These are phyloP conservation scores for Nowickia ferox DNA, from an alignment of 2,888 invertebrate species.

Conservation along the genomic window DNA sequence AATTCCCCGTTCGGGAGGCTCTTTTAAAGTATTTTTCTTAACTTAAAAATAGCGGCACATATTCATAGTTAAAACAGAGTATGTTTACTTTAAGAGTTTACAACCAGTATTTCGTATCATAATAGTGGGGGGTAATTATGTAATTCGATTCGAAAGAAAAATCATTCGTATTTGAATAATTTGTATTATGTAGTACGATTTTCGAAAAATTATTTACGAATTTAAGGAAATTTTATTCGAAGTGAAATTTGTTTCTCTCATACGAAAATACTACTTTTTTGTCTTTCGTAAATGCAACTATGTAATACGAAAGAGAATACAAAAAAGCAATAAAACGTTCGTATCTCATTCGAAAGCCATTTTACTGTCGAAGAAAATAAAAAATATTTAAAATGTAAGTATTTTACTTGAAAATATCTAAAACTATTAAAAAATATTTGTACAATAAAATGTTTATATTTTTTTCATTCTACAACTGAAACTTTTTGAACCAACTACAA, in stretches of 20 bases:
- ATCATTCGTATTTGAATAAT: not conserved
- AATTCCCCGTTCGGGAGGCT: constrained; percentile 81
- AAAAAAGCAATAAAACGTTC: not conserved
- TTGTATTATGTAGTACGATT: not conserved
- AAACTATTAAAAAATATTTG: not conserved
- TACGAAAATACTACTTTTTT: too few relatives aligned
- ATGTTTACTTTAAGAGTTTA: too few relatives aligned
- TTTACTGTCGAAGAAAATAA: not conserved
- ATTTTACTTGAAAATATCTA: not conserved
- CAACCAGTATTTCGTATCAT: too few relatives aligned
- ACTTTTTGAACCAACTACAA: too few relatives aligned
- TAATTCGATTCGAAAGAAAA: not conserved
- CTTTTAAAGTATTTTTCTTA: too few relatives aligned
- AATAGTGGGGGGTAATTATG: not conserved
- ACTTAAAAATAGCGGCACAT: too few relatives aligned
- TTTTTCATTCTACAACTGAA: too few relatives aligned
- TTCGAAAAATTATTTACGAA: not conserved
- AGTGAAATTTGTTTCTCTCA: not conserved
- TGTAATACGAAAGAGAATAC: not conserved
- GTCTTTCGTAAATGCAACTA: too few relatives aligned
- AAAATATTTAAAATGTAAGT: not conserved
- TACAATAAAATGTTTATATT: not conserved
- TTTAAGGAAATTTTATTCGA: not conserved
- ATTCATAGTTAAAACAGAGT: too few relatives aligned
- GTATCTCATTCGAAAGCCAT: too few relatives aligned